Percentiles rank a stretch among this genome's conserved stretches.
Conservation (phyloP, 2,113 vertebrate genomes). For the Barnardius zonarius region DNA sequence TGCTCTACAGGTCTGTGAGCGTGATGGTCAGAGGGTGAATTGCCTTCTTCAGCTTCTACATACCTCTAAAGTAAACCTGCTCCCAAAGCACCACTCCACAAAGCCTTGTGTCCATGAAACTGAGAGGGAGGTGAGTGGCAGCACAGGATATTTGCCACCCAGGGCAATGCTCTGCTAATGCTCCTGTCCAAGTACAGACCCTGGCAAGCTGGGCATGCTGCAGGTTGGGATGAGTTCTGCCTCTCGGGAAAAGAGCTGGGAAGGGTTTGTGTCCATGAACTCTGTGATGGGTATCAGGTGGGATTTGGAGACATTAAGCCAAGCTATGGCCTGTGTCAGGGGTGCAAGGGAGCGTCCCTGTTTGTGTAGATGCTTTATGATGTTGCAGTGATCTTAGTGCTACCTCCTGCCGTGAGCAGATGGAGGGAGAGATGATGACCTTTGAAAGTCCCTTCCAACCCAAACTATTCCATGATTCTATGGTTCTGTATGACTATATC, state of each 20-base stretch:
- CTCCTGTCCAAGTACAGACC: rapidly evolving
- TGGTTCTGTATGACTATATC: neutral
- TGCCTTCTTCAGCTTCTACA: neutral
- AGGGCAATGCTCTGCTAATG: neutral
- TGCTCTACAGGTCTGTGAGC: neutral
- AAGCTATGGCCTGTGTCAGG: neutral
- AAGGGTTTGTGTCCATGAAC: neutral
- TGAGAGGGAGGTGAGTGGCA: neutral
- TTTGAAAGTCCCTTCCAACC: neutral
- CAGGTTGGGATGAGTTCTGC: neutral
- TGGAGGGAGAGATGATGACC: neutral
- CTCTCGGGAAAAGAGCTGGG: neutral
- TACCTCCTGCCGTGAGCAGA: neutral
- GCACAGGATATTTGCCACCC: neutral
- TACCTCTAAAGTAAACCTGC: neutral
- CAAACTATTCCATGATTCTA: neutral
- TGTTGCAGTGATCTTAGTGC: neutral
- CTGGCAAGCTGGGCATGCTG: neutral
- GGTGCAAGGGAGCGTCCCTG: rapidly evolving
- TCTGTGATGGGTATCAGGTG: neutral
- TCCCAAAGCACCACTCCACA: rapidly evolving
- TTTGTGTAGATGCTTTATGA: rapidly evolving
- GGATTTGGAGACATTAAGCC: neutral
- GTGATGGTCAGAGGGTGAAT: neutral
- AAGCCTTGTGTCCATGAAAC: rapidly evolving